Evolutionary conservation across 2,113 vertebrate genomes (phyloP).

Genomic region (Megaptera novaeangliae): DNA sequence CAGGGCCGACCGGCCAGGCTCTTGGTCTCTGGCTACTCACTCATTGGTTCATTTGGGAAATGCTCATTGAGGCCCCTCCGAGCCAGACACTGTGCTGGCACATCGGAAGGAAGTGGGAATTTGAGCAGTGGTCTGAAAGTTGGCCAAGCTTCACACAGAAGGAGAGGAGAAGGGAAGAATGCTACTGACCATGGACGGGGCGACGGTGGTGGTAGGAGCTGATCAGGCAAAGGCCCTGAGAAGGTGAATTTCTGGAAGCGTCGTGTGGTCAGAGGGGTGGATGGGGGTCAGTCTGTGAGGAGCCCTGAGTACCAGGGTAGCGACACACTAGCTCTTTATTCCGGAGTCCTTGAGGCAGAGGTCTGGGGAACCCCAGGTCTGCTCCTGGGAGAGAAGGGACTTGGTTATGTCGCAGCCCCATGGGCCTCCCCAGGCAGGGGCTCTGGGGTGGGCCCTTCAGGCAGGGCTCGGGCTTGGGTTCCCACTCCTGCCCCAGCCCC

Average conservation of each 20-base stretch:
- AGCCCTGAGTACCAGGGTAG: not conserved
- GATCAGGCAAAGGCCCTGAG: not conserved
- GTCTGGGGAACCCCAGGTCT: not conserved
- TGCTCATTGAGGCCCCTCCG: rapidly evolving
- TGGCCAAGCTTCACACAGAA: not conserved
- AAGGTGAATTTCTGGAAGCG: not conserved
- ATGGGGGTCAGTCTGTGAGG: not conserved
- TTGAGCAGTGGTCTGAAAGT: not conserved
- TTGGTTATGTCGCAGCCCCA: not conserved
- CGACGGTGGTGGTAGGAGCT: rapidly evolving
- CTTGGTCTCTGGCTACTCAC: not conserved
- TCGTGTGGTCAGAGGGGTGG: not conserved
- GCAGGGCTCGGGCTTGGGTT: not conserved
- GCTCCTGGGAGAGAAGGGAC: not conserved
- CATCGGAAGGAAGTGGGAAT: not conserved
- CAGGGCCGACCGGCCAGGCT: not conserved
- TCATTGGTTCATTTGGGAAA: not conserved
- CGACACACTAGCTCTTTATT: not conserved
- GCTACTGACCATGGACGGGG: rapidly evolving
- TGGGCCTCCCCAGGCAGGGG: not conserved
- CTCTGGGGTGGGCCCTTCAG: not conserved
- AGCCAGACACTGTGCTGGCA: rapidly evolving
- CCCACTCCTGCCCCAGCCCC: not conserved
- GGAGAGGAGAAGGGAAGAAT: not conserved
- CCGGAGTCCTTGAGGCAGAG: not conserved